These are phyloP conservation scores for Dryobotodes eremita DNA, from an alignment of 2,888 invertebrate genomes.

Conservation along the genomic window DNA sequence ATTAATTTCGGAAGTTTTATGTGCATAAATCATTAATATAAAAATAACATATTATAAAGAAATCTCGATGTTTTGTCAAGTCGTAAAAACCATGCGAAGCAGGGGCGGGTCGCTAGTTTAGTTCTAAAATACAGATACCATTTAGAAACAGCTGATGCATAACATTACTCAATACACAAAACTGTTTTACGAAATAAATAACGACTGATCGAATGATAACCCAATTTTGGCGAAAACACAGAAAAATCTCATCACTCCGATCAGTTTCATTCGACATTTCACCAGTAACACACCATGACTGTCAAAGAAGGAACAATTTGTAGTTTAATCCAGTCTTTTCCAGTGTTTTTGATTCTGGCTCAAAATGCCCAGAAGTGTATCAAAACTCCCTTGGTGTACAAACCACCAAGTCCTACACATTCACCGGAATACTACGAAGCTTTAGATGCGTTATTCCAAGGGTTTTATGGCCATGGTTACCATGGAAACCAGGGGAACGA, in stretches of 20 bases:
- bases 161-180: slow-evolving; percentile 53
- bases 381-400: slow-evolving; percentile 83
- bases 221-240: slow-evolving; percentile 55
- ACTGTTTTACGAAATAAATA: slow-evolving; percentile 58
- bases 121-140: not conserved
- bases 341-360: slow-evolving; percentile 84
- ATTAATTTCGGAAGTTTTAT: no score
- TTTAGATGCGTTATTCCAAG: slow-evolving; percentile 82
- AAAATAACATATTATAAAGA: no score
- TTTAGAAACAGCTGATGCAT: slow-evolving; percentile 37
- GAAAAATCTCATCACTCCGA: slow-evolving; percentile 18
- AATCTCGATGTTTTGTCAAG: not conserved
- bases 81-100: not conserved
- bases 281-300: slow-evolving; percentile 75
- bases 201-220: slow-evolving; percentile 72
- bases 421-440: slow-evolving; percentile 87
- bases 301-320: slow-evolving; percentile 82
- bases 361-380: slow-evolving; percentile 84
- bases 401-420: slow-evolving; percentile 84
- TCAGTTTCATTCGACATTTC: slow-evolving; percentile 59
- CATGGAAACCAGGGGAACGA: slow-evolving; percentile 58
- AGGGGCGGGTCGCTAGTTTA: not conserved
- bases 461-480: slow-evolving; percentile 73
- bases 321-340: slow-evolving; percentile 83
- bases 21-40: not conserved